phyloP scores from a whole-genome alignment of 1,140 invertebrate genomes.

The Drosophila asahinai region DNA sequence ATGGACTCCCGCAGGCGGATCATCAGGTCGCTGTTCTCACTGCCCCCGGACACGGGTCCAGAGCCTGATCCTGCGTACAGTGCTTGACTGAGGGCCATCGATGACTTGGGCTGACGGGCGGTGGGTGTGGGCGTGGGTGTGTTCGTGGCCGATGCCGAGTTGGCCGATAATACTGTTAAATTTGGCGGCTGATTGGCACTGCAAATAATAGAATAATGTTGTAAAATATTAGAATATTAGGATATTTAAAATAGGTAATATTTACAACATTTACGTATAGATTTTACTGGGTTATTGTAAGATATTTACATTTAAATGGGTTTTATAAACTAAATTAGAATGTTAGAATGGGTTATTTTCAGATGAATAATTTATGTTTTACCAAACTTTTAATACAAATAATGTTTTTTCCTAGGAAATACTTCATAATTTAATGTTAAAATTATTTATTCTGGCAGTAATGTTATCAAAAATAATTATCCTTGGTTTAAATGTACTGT shows the following conservation, averaged over 20 bases:
- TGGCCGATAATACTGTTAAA: slow-evolving; percentile 82
- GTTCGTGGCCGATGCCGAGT: slow-evolving; percentile 58
- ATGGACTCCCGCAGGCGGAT: slow-evolving; percentile 90
- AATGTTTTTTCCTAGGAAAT: no score
- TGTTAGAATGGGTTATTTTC: no score
- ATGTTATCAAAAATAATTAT: no score
- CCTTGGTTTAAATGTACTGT: no score
- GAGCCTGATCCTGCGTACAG: slow-evolving; percentile 46
- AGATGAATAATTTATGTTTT: no score
- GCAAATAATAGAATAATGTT: slow-evolving; percentile 9
- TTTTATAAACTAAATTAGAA: no score
- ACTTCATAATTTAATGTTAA: no score
- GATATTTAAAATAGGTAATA: no score
- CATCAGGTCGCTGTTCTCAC: slow-evolving; percentile 81
- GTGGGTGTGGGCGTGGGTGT: slow-evolving; percentile 53
- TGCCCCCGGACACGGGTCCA: slow-evolving; percentile 24
- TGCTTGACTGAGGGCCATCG: slow-evolving; percentile 54
- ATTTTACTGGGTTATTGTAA: background rate
- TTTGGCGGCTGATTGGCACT: slow-evolving; percentile 80
- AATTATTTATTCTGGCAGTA: no score
- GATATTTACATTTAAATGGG: background rate
- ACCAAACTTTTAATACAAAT: no score
- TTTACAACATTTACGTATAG: background rate
- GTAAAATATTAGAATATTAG: background rate
- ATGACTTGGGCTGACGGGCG: slow-evolving; percentile 62